These are phyloP conservation scores for Dinoponera quadriceps DNA, from an alignment of 1,140 invertebrate genomes.

Conservation along the genomic window DNA sequence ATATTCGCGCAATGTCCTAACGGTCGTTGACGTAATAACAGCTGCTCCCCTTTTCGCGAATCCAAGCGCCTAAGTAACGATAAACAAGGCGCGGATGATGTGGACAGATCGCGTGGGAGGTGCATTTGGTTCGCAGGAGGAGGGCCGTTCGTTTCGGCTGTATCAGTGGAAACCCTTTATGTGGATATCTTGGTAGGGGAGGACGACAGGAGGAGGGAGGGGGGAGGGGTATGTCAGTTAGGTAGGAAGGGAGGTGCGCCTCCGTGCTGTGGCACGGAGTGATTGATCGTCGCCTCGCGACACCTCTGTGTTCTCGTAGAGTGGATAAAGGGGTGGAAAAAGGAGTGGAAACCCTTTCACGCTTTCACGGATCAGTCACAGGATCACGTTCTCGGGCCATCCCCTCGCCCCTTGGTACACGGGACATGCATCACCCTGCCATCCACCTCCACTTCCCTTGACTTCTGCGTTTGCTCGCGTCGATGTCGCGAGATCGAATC, in stretches of 20 bases:
- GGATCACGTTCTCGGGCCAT: constrained; percentile 77
- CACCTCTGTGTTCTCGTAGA: constrained; percentile 79
- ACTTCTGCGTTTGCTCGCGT: constrained; percentile 60
- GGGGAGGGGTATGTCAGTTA: constrained; percentile 42
- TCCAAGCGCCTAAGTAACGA: constrained; percentile 11
- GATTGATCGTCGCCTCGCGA: constrained; percentile 83
- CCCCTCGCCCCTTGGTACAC: constrained; percentile 67
- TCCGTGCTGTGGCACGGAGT: constrained; percentile 72
- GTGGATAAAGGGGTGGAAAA: constrained; percentile 81
- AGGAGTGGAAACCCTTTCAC: constrained; percentile 80
- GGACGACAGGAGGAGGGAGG: background rate
- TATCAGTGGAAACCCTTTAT: constrained; percentile 69
- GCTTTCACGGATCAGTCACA: constrained; percentile 81
- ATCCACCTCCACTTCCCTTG: constrained; percentile 46
- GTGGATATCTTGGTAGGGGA: constrained; percentile 59
- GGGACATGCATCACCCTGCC: constrained; percentile 80
- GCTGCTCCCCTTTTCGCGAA: background rate
- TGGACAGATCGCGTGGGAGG: constrained; percentile 46
- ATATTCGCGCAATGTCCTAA: background rate
- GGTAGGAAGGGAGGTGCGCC: constrained; percentile 65
- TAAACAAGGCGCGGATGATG: constrained; percentile 52
- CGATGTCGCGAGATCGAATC: constrained; percentile 63
- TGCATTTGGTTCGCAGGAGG: constrained; percentile 38
- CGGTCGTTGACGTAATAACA: background rate
- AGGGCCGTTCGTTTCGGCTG: constrained; percentile 51